phyloP scores from a whole-genome alignment of 2,113 vertebrate genomes.

The Bufo bufo region DNA sequence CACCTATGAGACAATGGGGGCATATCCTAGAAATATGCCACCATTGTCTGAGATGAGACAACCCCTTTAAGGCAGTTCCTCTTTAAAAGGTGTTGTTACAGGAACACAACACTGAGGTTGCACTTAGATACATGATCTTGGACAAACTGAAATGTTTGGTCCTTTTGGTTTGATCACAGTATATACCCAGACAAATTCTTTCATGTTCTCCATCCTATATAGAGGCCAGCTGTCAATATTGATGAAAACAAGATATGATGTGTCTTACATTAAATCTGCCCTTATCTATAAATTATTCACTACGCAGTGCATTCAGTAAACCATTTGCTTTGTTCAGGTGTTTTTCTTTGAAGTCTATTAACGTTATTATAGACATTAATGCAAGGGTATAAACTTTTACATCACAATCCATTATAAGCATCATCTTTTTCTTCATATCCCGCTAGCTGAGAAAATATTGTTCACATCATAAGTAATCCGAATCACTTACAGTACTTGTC shows the following conservation, averaged over 20 bases:
- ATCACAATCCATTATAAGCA: background rate
- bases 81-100: background rate
- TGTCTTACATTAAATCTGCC: conserved; percentile 3
- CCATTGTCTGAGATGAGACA: no score
- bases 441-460: background rate
- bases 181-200: background rate
- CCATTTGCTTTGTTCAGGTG: background rate
- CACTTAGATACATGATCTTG: background rate
- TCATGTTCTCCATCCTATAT: background rate
- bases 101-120: background rate
- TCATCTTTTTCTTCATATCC: background rate
- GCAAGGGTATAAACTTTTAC: background rate
- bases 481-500: background rate
- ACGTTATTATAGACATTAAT: background rate
- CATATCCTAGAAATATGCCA: no score
- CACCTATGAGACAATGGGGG: no score
- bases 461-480: background rate
- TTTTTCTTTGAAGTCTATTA: background rate
- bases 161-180: background rate
- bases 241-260: conserved; percentile 12
- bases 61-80: no score
- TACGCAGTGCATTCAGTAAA: background rate
- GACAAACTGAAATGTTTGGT: background rate
- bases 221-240: background rate
- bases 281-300: conserved; percentile 17